Percentiles rank a stretch among this genome's conserved stretches.
phyloP scores from a whole-genome alignment of 1,140 invertebrate genomes.

The Oreohelix idahoensis region DNA sequence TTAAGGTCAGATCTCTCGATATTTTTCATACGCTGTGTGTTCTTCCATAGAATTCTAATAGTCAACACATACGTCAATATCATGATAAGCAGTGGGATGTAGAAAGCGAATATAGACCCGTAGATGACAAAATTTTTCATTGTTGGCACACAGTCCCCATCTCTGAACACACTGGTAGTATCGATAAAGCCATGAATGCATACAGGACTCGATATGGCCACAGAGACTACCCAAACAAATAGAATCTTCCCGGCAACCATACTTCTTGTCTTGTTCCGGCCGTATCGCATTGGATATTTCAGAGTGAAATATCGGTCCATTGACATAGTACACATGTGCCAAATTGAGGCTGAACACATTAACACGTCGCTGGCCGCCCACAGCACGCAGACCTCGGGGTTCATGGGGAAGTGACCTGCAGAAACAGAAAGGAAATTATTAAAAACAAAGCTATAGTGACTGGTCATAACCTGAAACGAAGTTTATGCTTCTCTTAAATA shows the following conservation, averaged over 20 bases:
- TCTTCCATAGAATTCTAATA: slow-evolving; percentile 77
- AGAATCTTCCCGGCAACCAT: slow-evolving; percentile 90
- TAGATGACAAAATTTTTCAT: slow-evolving; percentile 85
- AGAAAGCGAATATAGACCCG: slow-evolving; percentile 94
- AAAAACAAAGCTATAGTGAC: no score
- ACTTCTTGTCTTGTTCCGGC: slow-evolving; percentile 88
- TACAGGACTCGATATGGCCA: slow-evolving; percentile 89
- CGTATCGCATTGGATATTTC: slow-evolving; percentile 78
- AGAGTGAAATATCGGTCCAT: slow-evolving; percentile 81
- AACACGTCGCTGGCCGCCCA: slow-evolving; percentile 96
- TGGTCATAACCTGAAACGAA: no score
- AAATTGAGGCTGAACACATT: slow-evolving; percentile 92
- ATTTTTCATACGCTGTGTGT: slow-evolving; percentile 61
- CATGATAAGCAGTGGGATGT: slow-evolving; percentile 95
- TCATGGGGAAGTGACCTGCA: slow-evolving; percentile 92
- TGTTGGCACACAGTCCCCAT: slow-evolving; percentile 79
- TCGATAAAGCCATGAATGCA: slow-evolving; percentile 85
- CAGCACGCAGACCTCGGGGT: slow-evolving; percentile 89
- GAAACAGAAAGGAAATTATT: slow-evolving; percentile 50
- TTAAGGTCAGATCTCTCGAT: slow-evolving; percentile 59
- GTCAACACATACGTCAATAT: slow-evolving; percentile 92
- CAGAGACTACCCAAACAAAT: slow-evolving; percentile 91
- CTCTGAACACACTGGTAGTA: slow-evolving; percentile 69
- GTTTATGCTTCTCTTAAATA: no score
- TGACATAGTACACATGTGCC: slow-evolving; percentile 98